Percentiles rank a stretch among this genome's conserved stretches.
Conservation (phyloP, 2,888 invertebrate genomes). For the Pseudococcus longispinus region DNA sequence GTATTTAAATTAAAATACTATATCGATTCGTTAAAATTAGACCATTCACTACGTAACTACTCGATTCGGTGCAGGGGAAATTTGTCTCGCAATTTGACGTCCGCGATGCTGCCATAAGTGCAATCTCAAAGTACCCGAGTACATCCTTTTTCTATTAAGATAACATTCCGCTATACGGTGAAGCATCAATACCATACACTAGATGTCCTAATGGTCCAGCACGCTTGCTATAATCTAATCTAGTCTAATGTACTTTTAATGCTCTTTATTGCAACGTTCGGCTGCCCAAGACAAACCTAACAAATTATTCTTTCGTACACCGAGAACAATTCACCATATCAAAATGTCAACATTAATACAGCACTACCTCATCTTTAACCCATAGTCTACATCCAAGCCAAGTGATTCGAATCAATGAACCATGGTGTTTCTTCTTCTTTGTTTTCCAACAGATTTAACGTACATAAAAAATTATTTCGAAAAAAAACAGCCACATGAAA, state of each 20-base stretch:
- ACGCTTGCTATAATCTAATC: slow-evolving; percentile 22
- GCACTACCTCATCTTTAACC: background rate
- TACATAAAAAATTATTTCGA: background rate
- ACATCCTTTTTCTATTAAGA: slow-evolving; percentile 33
- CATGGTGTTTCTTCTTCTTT: background rate
- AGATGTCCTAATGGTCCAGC: slow-evolving; percentile 10
- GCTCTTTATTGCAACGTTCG: background rate
- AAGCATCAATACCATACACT: background rate
- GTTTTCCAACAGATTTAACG: background rate
- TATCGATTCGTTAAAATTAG: background rate
- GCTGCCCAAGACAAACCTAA: background rate
- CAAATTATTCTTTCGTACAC: background rate
- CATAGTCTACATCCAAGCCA: background rate
- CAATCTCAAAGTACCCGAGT: background rate
- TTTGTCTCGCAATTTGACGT: slow-evolving; percentile 20
- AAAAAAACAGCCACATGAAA: background rate
- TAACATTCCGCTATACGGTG: background rate
- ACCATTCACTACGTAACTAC: background rate
- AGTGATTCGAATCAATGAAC: background rate
- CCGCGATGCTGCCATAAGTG: background rate
- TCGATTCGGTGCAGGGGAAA: background rate
- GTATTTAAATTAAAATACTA: background rate
- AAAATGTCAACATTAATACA: background rate
- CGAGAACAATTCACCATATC: background rate
- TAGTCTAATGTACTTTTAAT: slow-evolving; percentile 32